These are phyloP conservation scores for Melanostoma scalare DNA, from an alignment of 2,888 invertebrate species.

Conservation along the genomic window DNA sequence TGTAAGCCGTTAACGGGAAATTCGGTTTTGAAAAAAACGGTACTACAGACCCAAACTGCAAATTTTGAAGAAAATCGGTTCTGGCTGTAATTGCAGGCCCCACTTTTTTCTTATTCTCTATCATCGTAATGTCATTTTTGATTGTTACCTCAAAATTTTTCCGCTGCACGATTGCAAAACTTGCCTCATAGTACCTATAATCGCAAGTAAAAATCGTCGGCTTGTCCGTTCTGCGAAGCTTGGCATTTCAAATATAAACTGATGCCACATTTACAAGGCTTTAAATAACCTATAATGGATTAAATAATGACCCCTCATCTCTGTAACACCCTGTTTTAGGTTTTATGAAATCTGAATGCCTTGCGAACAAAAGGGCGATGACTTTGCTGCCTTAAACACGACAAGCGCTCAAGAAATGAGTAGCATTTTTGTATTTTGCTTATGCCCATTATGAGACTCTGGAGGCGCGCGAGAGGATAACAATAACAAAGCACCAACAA, in stretches of 20 bases:
- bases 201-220: too few relatives aligned
- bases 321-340: conserved; percentile 22
- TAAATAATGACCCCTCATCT: not conserved
- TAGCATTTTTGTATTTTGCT: conserved; percentile 44
- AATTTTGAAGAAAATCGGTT: too few relatives aligned
- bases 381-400: conserved; percentile 53
- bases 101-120: too few relatives aligned
- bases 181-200: too few relatives aligned
- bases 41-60: too few relatives aligned
- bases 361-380: conserved; percentile 54
- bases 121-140: too few relatives aligned
- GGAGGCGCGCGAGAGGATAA: conserved; percentile 58
- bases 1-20: too few relatives aligned
- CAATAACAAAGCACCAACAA: conserved; percentile 68
- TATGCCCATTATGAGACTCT: conserved; percentile 37
- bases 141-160: too few relatives aligned
- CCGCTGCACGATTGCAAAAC: too few relatives aligned
- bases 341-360: conserved; percentile 6
- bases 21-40: too few relatives aligned
- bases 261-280: conserved; percentile 20
- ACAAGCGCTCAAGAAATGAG: conserved; percentile 41
- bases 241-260: not conserved
- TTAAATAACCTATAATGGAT: conserved; percentile 3
- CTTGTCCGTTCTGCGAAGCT: not conserved
- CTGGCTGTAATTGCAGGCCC: too few relatives aligned